Evolutionary conservation across 2,797 vertebrate genomes (phyloP), one percentile per base, ranked within the genome.

Genomic region (Falco naumanni): DNA sequence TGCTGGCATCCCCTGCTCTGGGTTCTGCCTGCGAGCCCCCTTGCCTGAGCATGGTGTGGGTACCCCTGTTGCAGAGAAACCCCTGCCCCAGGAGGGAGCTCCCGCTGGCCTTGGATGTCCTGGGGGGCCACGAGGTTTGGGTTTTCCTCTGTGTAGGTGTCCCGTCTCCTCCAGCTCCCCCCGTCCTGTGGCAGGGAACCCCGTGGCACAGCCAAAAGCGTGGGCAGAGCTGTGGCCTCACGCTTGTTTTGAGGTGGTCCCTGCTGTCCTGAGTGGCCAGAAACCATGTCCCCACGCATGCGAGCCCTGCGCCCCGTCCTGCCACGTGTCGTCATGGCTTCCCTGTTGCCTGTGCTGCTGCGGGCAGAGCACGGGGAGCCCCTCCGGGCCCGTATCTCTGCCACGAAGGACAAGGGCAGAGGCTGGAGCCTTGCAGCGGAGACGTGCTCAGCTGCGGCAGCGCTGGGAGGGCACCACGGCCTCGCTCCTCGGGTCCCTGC

Each of bases 401-500:
- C 28, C 71, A 1, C 4, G 16, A 91, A 96, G 88, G 85, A 59
- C 63, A 57, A 89, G 74, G 79, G 16, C 82, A 68, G 53, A 50
- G 37, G 31, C 90, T 14, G 87, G 13, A 91, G 65, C 87, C 81
- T 74, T 45, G 72, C 5, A 10, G 77, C 3, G 4, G 47, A 21
- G 39, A n/a, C 29, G 14, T 34, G 24, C 37, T 9, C 69, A 22
- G 53, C 47, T 15, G 59, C 5, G 50, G 50, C 41, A 34, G 71
- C 18, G 43, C 26, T 4, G 54, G 24, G 45, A 16, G 64, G 4
- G 19, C 80, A 34, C 33, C 26, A 0, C 4, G 15, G 19, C 48
- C 7, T 4, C 8, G 37, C 4, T 26, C 9, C 43, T 5, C 3
- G 11, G 17, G 31, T 10, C 17, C 33, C 5, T 1, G 11, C 10